Evolutionary conservation across 2,113 vertebrate genomes (phyloP), one percentile per base, ranked within the genome.

Genomic region (Coracopsis vasa): DNA sequence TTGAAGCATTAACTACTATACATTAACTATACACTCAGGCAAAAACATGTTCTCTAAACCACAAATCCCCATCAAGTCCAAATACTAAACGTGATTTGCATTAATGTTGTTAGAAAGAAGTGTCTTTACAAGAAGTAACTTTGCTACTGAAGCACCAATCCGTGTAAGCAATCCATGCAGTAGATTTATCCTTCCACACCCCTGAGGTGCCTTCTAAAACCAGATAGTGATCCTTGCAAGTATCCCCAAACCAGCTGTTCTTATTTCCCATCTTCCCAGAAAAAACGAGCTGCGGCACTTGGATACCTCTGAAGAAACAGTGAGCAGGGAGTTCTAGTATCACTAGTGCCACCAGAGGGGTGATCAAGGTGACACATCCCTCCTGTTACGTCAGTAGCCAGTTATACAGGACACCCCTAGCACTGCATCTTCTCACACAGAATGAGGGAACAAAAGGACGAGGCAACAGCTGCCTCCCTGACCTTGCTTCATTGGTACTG

Each of bases 151-250:
- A 72, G 41, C 72, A 66, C 21, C 7, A 13, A 2, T 10, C 16
- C 3, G 4, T 77, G 58, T n/a, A 67, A 62, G 21, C 2, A 2
- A 39, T 19, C 42, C 0, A 0, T 31, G 6, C 7, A 48, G 17
- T 16, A 60, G 54, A 64, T 29, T 16, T 7, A 54, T 50, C 21
- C 50, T 71, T 27, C 10, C 16, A 51, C 20, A 33, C 8, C 27
- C 20, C 44, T 16, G 41, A 19, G 8, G 9, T 45, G 45, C 79
- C 72, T 89, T 92, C 73, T 70, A 70, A 80, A 80, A 88, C 25
- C 25, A 62, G 67, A 23, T 0, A 3, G n/a, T 51, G 19, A 48
- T 45, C n/a, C 80, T 64, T 13, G 12, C 27, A 74, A 84, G 17
- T 19, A 51, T 33, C 47, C 42, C n/a, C 56, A 29, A 28, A 88